Conservation (phyloP, 2,113 vertebrate species). For the Verasper variegatus region DNA sequence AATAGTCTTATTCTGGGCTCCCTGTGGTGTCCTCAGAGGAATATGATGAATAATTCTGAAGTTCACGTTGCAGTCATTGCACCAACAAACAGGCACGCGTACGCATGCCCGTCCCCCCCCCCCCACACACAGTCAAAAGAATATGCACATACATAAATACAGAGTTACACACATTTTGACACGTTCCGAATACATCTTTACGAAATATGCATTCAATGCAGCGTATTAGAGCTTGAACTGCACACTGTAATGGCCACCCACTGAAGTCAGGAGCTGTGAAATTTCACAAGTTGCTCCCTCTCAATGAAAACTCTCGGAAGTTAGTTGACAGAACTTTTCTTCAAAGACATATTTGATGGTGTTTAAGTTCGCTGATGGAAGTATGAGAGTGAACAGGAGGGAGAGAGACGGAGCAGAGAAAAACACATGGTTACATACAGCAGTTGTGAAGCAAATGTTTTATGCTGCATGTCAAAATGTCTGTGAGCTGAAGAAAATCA, state of each 20-base stretch:
- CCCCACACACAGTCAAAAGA: slow-evolving; percentile 25
- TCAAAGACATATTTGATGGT: slow-evolving; percentile 64
- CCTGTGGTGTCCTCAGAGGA: slow-evolving; percentile 49
- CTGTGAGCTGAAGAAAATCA: background rate
- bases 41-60: slow-evolving; percentile 69
- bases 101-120: slow-evolving; percentile 5
- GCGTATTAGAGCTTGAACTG: slow-evolving; percentile 42
- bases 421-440: background rate
- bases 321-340: slow-evolving; percentile 65
- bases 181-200: slow-evolving; percentile 60
- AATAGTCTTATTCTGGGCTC: slow-evolving; percentile 54
- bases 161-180: slow-evolving; percentile 50
- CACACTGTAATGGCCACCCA: slow-evolving; percentile 55
- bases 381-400: background rate
- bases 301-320: slow-evolving; percentile 53
- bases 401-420: background rate
- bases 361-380: slow-evolving; percentile 49
- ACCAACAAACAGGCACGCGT: slow-evolving; percentile 38
- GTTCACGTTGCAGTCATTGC: slow-evolving; percentile 66
- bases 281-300: slow-evolving; percentile 56
- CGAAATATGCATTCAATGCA: slow-evolving; percentile 44
- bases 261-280: slow-evolving; percentile 59
- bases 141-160: slow-evolving; percentile 52
- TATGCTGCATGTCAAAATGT: background rate
- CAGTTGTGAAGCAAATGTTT: slow-evolving; percentile 3